Evolutionary conservation across 2,888 invertebrate genomes (phyloP).

Genomic region (Leptodirus hochenwartii): DNA sequence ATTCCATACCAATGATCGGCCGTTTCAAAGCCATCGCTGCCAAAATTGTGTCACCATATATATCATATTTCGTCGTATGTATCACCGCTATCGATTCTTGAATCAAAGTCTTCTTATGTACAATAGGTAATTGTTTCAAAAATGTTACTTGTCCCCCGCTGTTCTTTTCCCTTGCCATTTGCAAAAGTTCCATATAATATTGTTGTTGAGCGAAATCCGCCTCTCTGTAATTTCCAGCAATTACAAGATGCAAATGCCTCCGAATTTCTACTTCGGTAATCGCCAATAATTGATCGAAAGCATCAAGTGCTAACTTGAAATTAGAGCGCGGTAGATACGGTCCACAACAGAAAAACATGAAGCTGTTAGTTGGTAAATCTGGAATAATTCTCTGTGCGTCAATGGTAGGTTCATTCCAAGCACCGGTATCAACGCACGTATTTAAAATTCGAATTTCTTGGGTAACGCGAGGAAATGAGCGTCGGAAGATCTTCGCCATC

Average conservation of each 20-base stretch:
- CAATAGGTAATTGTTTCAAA: conserved; percentile 19
- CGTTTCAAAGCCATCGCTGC: conserved; percentile 21
- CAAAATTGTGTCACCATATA: conserved; percentile 20
- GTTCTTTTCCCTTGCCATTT: conserved; percentile 16
- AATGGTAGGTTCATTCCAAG: conserved; percentile 19
- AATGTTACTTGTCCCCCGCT: conserved; percentile 22
- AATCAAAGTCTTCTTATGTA: conserved; percentile 22
- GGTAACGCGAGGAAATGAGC: conserved; percentile 18
- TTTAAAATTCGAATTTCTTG: conserved; percentile 17
- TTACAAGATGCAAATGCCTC: conserved; percentile 20
- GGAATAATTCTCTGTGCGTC: conserved; percentile 21
- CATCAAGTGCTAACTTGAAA: conserved; percentile 21
- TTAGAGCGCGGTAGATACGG: conserved; percentile 20
- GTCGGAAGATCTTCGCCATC: conserved; percentile 19
- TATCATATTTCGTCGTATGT: conserved; percentile 20
- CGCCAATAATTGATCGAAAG: conserved; percentile 20
- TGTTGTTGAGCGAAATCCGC: conserved; percentile 17
- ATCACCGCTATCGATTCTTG: conserved; percentile 20
- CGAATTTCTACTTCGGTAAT: conserved; percentile 16
- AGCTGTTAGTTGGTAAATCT: conserved; percentile 18
- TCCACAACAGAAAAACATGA: conserved; percentile 21
- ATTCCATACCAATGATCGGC: conserved; percentile 21
- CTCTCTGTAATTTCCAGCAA: conserved; percentile 20
- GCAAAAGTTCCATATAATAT: conserved; percentile 20
- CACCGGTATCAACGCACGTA: conserved; percentile 21